Conservation (phyloP, 2,888 invertebrate genomes). For the Clitarchus hookeri region DNA sequence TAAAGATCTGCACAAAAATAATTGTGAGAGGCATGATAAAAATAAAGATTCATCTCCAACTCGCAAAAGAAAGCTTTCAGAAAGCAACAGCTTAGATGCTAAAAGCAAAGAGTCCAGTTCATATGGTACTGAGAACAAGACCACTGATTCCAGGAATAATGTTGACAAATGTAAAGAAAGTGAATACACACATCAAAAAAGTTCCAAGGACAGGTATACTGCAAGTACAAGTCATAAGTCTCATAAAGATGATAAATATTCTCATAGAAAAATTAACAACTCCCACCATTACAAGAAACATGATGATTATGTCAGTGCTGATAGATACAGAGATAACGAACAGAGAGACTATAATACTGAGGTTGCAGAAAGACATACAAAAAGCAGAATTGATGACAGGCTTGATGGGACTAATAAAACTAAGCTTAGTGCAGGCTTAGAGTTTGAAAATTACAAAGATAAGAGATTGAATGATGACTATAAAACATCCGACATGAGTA, state of each 20-base stretch:
- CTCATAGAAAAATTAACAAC: neutral
- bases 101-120: neutral
- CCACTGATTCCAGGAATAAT: neutral
- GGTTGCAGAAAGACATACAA: neutral
- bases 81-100: neutral
- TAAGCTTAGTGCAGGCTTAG: neutral
- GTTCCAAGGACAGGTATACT: neutral
- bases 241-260: neutral
- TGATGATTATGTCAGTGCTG: neutral
- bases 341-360: neutral
- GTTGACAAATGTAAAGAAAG: neutral
- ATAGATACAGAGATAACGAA: neutral
- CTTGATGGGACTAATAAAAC: neutral
- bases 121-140: neutral
- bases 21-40: neutral
- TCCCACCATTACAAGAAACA: neutral
- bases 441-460: neutral
- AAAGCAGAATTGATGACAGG: neutral
- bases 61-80: neutral
- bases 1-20: neutral
- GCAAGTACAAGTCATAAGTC: neutral
- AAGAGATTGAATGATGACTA: neutral
- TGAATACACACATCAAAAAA: neutral
- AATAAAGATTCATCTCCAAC: neutral
- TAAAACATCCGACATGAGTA: neutral